Percentiles rank a stretch among this genome's conserved stretches.
phyloP scores from a whole-genome alignment of 2,888 invertebrate genomes.

The Agapetus fuscipes region DNA sequence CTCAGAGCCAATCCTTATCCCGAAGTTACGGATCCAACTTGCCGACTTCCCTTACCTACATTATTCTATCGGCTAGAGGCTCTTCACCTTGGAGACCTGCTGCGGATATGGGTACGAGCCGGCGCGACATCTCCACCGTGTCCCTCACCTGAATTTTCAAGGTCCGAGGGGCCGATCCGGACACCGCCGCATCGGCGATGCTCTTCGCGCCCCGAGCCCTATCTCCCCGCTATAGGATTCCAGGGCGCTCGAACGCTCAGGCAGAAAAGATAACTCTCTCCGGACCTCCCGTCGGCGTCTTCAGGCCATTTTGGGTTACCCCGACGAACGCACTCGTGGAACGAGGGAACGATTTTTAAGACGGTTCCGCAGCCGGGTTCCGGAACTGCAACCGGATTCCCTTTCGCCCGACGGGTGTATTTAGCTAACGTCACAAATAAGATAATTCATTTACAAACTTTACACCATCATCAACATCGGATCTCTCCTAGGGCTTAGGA shows the following conservation, averaged over 20 bases:
- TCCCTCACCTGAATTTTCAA: constrained; percentile 30
- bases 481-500: constrained; percentile 47
- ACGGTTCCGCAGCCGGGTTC: constrained; percentile 48
- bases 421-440: too few relatives aligned
- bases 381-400: constrained; percentile 50
- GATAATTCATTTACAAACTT: constrained; percentile 19
- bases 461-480: constrained; percentile 35
- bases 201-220: constrained; percentile 39
- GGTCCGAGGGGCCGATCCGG: constrained; percentile 35
- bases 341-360: constrained; percentile 36
- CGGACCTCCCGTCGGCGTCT: constrained; percentile 46
- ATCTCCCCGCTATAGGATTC: constrained; percentile 45
- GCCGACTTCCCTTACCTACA: constrained; percentile 61
- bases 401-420: constrained; percentile 42
- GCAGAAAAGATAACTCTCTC: constrained; percentile 41
- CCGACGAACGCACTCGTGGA: constrained; percentile 37
- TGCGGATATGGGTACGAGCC: constrained; percentile 61
- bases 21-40: constrained; percentile 57
- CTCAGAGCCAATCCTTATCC: constrained; percentile 68
- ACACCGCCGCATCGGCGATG: constrained; percentile 39
- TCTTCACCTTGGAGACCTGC: constrained; percentile 66
- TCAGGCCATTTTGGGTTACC: constrained; percentile 44
- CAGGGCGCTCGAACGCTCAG: constrained; percentile 39
- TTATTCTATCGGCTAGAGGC: constrained; percentile 59
- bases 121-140: constrained; percentile 25